These are phyloP conservation scores for Muraenolepis orangiensis DNA, from an alignment of 2,797 vertebrate genomes.

Conservation along the genomic window DNA sequence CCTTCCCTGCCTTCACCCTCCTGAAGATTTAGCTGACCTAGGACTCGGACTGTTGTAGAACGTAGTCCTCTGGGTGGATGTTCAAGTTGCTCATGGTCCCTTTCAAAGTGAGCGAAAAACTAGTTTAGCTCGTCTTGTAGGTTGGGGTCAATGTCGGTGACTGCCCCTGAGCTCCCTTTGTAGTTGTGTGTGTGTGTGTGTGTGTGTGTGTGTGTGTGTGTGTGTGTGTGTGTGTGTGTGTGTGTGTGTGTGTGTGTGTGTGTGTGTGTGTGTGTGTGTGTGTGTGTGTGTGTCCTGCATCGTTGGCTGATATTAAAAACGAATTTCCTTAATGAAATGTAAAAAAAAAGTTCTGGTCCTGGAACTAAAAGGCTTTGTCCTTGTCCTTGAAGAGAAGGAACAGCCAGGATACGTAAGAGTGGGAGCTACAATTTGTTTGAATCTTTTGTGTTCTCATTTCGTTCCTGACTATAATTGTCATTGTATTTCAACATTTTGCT, in stretches of 20 bases:
- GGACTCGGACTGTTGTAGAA: no score
- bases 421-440: neutral
- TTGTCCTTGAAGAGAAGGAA: no score
- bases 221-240: neutral
- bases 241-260: neutral
- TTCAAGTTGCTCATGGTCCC: no score
- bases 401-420: neutral
- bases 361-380: no score
- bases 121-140: no score
- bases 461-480: neutral
- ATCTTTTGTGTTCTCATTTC: neutral
- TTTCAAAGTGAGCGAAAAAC: no score
- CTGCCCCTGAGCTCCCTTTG: no score
- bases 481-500: neutral
- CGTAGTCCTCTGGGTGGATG: no score
- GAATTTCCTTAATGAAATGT: slow-evolving; percentile 37
- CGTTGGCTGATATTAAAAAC: slow-evolving; percentile 25
- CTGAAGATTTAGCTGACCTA: no score
- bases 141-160: no score
- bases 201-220: no score
- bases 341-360: slow-evolving; percentile 5
- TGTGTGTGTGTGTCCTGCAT: slow-evolving; percentile 1
- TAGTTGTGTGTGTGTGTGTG: neutral
- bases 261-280: neutral
- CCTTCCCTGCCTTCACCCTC: no score